Percentiles rank a stretch among this genome's conserved stretches.
These are phyloP conservation scores for Pollicipes pollicipes DNA, from an alignment of 1,140 invertebrate species.

Conservation along the genomic window DNA sequence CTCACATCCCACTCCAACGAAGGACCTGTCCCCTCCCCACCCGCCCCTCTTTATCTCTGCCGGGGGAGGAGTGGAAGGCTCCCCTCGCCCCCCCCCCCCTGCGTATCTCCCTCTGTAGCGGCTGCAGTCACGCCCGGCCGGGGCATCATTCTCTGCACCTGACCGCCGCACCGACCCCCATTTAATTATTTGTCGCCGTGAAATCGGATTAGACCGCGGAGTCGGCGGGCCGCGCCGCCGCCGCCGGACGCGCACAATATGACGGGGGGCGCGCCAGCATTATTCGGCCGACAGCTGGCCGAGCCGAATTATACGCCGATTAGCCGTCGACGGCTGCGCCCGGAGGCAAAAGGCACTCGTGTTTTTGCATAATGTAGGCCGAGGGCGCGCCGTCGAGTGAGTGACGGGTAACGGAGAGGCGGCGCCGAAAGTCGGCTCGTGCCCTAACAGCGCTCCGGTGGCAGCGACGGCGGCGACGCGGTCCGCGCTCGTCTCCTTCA, in stretches of 20 bases:
- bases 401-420: not conserved
- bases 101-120: not conserved
- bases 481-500: too few relatives aligned
- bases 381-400: not conserved
- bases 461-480: too few relatives aligned
- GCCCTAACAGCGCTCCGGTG: too few relatives aligned
- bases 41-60: too few relatives aligned
- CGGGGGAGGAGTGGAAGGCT: too few relatives aligned
- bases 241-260: not conserved
- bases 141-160: not conserved
- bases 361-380: not conserved
- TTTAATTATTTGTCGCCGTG: conserved; percentile 2
- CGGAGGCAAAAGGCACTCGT: not conserved
- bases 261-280: not conserved
- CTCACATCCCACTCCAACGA: too few relatives aligned
- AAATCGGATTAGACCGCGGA: not conserved
- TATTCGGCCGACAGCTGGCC: not conserved
- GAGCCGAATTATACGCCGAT: not conserved
- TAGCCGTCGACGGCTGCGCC: not conserved
- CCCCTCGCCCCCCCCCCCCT: not conserved
- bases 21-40: too few relatives aligned
- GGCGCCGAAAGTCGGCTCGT: too few relatives aligned
- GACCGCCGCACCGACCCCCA: not conserved
- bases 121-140: not conserved
- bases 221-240: too few relatives aligned